Evolutionary conservation across 1,140 invertebrate genomes (phyloP).

Genomic region (Drosophila suzukii): DNA sequence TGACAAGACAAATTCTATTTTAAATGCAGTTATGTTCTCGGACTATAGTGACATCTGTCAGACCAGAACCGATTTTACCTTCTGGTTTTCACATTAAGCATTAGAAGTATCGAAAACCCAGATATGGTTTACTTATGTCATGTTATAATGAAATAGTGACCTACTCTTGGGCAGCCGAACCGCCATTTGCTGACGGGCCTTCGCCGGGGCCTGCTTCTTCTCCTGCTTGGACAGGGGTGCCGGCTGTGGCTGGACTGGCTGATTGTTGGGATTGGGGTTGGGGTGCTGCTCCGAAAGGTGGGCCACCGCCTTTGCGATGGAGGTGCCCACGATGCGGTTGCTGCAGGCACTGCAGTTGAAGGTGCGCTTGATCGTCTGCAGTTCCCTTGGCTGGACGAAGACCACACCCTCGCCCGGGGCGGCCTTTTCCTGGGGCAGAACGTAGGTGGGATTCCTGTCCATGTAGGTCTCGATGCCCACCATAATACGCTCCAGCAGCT

Average conservation of each 20-base stretch:
- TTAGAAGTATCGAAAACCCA: too few relatives aligned
- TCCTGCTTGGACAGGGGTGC: conserved; percentile 26
- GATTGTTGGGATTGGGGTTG: conserved; percentile 43
- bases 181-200: conserved; percentile 44
- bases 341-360: conserved; percentile 62
- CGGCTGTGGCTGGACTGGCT: conserved; percentile 16
- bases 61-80: too few relatives aligned
- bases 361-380: conserved; percentile 59
- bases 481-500: conserved; percentile 62
- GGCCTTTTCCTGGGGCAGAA: conserved; percentile 35
- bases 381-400: conserved; percentile 54
- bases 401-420: conserved; percentile 15
- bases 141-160: background rate
- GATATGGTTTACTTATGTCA: too few relatives aligned
- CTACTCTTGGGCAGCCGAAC: conserved; percentile 69
- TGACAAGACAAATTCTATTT: too few relatives aligned
- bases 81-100: too few relatives aligned
- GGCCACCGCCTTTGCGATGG: conserved; percentile 56
- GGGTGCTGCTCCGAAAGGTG: conserved; percentile 67
- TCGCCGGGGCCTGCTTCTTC: conserved; percentile 38
- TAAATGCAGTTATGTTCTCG: too few relatives aligned
- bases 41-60: too few relatives aligned
- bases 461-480: conserved; percentile 66
- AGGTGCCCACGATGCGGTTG: conserved; percentile 60
- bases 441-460: conserved; percentile 55